These are phyloP conservation scores for Melolontha melolontha DNA, from an alignment of 2,888 invertebrate species.

Conservation along the genomic window DNA sequence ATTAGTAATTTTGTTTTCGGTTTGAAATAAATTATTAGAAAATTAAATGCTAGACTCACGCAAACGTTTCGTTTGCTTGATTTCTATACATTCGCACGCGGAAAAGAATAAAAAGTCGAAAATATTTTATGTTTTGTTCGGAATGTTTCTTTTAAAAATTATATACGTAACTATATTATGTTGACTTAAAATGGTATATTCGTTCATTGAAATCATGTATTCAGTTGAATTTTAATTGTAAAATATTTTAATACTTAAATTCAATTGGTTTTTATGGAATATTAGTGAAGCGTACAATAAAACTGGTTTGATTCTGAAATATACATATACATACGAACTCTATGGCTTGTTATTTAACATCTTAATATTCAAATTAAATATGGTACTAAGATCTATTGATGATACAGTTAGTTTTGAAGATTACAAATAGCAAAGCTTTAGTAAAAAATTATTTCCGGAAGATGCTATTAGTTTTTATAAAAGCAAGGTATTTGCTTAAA, in stretches of 20 bases:
- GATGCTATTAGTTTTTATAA: no score
- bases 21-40: constrained; percentile 38
- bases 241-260: not conserved
- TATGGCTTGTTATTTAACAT: no score
- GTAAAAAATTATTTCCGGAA: no score
- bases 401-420: no score
- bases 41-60: constrained; percentile 31
- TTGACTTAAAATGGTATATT: not conserved
- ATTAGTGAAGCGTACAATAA: constrained; percentile 1
- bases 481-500: no score
- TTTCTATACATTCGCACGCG: not conserved
- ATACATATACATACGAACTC: no score
- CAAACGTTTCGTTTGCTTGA: constrained; percentile 17
- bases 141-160: constrained; percentile 27
- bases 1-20: constrained; percentile 42
- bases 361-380: no score
- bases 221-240: constrained; percentile 22
- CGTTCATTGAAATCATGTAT: not conserved
- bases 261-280: not conserved
- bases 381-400: no score
- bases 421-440: no score
- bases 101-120: constrained; percentile 4
- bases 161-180: not conserved
- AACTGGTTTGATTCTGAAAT: no score
- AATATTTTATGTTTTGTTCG: constrained; percentile 12